Evolutionary conservation across 2,797 vertebrate genomes (phyloP).

Genomic region (Sorex maritimensis): DNA sequence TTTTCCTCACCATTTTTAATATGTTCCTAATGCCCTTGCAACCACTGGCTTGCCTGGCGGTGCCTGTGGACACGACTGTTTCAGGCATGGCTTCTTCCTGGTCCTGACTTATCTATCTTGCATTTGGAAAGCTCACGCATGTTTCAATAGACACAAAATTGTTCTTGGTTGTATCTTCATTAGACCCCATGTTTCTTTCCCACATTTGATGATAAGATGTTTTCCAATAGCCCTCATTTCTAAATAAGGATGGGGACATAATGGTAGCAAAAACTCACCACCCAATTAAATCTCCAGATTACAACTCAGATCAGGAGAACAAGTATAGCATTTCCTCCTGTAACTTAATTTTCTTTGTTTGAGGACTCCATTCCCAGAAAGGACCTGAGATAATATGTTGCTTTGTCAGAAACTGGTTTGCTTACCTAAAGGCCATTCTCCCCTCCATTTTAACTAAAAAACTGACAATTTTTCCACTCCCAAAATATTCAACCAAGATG

Average conservation of each 20-base stretch:
- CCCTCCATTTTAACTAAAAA: conserved; percentile 14
- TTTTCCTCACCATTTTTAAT: not conserved
- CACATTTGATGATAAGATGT: not conserved
- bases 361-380: not conserved
- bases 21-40: not conserved
- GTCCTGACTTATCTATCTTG: fast-evolving
- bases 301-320: not conserved
- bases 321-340: not conserved
- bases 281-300: not conserved
- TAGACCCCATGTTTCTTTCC: too few relatives aligned
- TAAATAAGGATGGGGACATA: not conserved
- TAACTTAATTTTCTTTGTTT: conserved; percentile 20
- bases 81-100: not conserved
- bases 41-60: too few relatives aligned
- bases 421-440: not conserved
- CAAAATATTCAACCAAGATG: not conserved
- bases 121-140: not conserved
- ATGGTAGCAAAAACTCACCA: not conserved
- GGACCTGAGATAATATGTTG: not conserved
- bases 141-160: not conserved
- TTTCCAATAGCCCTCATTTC: not conserved
- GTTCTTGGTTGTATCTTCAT: not conserved
- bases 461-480: not conserved
- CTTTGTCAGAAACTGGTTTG: not conserved
- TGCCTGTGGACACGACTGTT: not conserved